Evolutionary conservation across 2,888 invertebrate species (phyloP).

Genomic region (Didymodactylos carnosus): DNA sequence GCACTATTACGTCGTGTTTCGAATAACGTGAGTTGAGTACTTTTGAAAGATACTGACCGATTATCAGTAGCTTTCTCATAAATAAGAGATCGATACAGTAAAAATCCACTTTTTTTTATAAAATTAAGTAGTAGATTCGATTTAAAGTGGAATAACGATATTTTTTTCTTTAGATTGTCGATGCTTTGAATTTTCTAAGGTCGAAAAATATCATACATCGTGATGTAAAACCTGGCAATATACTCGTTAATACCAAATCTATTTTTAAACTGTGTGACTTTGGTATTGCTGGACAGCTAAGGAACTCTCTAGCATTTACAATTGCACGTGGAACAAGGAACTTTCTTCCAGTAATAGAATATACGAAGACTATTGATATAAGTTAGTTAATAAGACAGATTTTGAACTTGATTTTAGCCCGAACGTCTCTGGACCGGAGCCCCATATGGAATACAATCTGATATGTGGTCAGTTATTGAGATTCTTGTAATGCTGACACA

Average conservation of each 20-base stretch:
- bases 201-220: not conserved
- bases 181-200: not conserved
- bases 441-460: not conserved
- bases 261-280: not conserved
- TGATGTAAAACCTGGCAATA: not conserved
- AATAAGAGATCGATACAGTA: too few species aligned
- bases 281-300: not conserved
- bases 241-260: not conserved
- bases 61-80: too few species aligned
- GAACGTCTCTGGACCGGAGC: too few species aligned
- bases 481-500: not conserved
- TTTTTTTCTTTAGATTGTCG: not conserved
- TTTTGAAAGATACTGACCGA: too few species aligned
- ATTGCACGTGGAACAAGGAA: not conserved
- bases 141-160: not conserved
- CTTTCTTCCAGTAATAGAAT: not conserved
- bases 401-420: not conserved
- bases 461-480: not conserved
- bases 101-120: too few species aligned
- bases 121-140: too few species aligned
- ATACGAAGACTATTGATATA: too few species aligned
- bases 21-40: not conserved
- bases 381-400: too few species aligned
- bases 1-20: not conserved
- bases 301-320: not conserved